Conservation (phyloP, 1,140 invertebrate species). For the Diprion similis region DNA sequence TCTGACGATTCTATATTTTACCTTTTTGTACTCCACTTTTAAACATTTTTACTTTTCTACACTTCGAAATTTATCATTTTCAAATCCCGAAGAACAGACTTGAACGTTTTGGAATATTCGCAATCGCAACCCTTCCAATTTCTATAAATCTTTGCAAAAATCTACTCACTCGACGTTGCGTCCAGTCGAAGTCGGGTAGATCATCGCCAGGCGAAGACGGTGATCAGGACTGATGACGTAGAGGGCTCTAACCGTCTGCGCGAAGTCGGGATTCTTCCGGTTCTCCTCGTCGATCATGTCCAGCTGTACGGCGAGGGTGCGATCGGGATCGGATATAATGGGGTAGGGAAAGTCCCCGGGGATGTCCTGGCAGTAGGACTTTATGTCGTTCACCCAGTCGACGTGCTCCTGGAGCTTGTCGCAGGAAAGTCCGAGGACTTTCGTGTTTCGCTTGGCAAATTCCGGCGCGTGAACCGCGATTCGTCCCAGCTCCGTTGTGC, state of each 20-base stretch:
- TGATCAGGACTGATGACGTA: slow-evolving; percentile 90
- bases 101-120: no score
- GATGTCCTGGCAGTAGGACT: slow-evolving; percentile 74
- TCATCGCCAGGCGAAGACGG: slow-evolving; percentile 83
- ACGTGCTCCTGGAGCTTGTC: slow-evolving; percentile 80
- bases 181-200: slow-evolving; percentile 91
- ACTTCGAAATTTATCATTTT: no score
- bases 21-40: no score
- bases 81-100: no score
- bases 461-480: slow-evolving; percentile 77
- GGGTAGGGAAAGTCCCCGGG: slow-evolving; percentile 81
- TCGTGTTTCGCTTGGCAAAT: slow-evolving; percentile 81
- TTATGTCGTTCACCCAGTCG: slow-evolving; percentile 84
- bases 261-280: slow-evolving; percentile 72
- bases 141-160: not conserved
- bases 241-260: slow-evolving; percentile 82
- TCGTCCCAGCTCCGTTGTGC: slow-evolving; percentile 88
- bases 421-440: slow-evolving; percentile 88
- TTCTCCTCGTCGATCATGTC: slow-evolving; percentile 81
- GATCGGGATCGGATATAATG: slow-evolving; percentile 85
- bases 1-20: no score
- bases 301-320: slow-evolving; percentile 78
- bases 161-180: slow-evolving; percentile 87
- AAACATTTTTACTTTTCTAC: no score
- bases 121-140: not conserved